A percentile compares a stretch with the other conserved stretches of the same genome.
These are phyloP conservation scores for Holacanthus passer DNA, from an alignment of 2,113 vertebrate genomes.

Conservation along the genomic window DNA sequence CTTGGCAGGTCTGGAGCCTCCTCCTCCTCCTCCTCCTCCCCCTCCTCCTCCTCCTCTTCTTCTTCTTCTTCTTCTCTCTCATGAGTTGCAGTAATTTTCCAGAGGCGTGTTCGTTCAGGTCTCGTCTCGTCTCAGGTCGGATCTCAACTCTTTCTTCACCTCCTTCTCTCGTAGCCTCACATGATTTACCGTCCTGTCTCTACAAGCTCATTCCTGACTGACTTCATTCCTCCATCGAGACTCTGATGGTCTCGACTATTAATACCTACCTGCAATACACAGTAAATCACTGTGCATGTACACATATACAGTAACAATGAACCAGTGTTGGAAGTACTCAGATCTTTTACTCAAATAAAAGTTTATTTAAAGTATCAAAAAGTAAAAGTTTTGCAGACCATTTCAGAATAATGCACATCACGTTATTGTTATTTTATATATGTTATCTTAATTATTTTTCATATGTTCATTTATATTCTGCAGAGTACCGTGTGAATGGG, in stretches of 20 bases:
- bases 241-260: neutral
- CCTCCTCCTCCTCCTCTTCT: no score
- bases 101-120: constrained; percentile 20
- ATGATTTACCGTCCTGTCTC: neutral
- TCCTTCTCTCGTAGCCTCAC: neutral
- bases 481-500: no score
- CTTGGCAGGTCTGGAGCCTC: neutral
- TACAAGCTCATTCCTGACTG: neutral
- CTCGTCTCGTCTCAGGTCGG: neutral
- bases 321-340: neutral
- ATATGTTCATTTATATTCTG: no score
- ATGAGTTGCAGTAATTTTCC: constrained; percentile 44
- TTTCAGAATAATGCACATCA: no score
- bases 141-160: neutral
- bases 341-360: neutral
- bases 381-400: no score
- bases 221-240: constrained; percentile 49
- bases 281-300: no score
- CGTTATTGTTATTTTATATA: no score
- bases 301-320: neutral
- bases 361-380: no score
- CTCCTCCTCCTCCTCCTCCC: no score
- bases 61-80: neutral
- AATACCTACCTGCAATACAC: no score
- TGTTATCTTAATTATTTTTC: no score